Evolutionary conservation across 2,888 invertebrate genomes (phyloP), one percentile per base, ranked within the genome.

Genomic region (Torymus tubicola): DNA sequence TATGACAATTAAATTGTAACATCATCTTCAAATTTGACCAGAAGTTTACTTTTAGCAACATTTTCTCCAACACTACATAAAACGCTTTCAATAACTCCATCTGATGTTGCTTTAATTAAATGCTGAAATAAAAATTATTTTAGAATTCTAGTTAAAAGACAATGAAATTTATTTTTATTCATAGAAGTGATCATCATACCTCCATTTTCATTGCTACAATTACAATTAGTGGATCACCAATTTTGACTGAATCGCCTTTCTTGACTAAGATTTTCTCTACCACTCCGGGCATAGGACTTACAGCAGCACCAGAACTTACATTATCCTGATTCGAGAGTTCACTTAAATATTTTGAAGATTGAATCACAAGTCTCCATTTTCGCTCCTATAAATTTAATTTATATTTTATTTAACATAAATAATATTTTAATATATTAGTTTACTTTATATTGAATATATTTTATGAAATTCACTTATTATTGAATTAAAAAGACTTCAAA

Each of bases 171-270:
- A 31, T 2, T 1, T 31, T 2, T 5, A 31, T n/a, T n/a, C n/a
- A n/a, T n/a, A n/a, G n/a, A n/a, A n/a, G n/a, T n/a, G n/a, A 63
- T 13, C 50, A 31, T 14, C 13, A 42, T 88, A 94, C 94, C 92
- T 99, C 99, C 99, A 99, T 99, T 93, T 99, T 99, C 99, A 99
- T 99, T 0, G 99, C 99, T 84, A 98, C 98, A 88, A 99, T 95
- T 64, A 99, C 96, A 81, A 99, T 95, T 2, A 99, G 92, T 0
- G 96, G 95, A 89, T 99, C 98, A 0, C 98, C 99, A 89, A 94
- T 94, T 83, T 94, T 94, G 3, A 99, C 98, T 86, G 89, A 84
- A 86, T 98, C 96, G 0, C 98, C 98, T 31, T 93, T 92, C 81
- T 93, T 93, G 2, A 99, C 97, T 24, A 97, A 92, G 68, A 99